phyloP scores from a whole-genome alignment of 1,140 invertebrate species.

The Charaxes varanes region DNA sequence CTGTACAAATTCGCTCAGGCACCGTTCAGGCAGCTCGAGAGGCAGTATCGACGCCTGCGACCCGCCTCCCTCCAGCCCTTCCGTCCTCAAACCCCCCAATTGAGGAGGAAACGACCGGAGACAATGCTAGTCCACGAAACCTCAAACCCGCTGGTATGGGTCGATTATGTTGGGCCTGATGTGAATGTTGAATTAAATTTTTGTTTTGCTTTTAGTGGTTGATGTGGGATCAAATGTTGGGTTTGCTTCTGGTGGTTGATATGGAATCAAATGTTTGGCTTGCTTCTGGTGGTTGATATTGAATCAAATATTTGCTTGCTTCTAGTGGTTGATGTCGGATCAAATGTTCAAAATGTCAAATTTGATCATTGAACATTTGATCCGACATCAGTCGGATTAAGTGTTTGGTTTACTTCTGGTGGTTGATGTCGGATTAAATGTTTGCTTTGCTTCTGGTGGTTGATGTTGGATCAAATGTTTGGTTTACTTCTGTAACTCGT shows the following conservation, averaged over 20 bases:
- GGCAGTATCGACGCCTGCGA: slow-evolving; percentile 12
- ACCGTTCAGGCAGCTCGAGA: slow-evolving; percentile 16
- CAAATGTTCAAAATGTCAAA: too few relatives aligned
- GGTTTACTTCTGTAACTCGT: too few relatives aligned
- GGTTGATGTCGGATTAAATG: not conserved
- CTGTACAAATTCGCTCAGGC: slow-evolving; percentile 38
- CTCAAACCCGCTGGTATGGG: slow-evolving; percentile 26
- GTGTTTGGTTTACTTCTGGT: not conserved
- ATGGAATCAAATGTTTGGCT: not conserved
- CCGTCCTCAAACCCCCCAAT: slow-evolving; percentile 16
- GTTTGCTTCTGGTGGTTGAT: slow-evolving; percentile 11
- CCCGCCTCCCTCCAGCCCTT: slow-evolving; percentile 43
- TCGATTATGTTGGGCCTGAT: not conserved
- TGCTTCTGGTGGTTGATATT: not conserved
- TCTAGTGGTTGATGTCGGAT: slow-evolving; percentile 6
- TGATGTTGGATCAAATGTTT: not conserved
- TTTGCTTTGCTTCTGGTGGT: slow-evolving; percentile 12
- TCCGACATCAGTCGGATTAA: too few relatives aligned
- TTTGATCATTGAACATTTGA: too few relatives aligned
- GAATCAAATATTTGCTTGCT: slow-evolving; percentile 4
- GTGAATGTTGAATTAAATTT: too few relatives aligned
- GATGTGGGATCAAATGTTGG: not conserved
- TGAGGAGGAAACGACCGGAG: slow-evolving; percentile 29
- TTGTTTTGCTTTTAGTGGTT: not conserved
- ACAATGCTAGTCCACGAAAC: slow-evolving; percentile 44